Percentiles rank a stretch among this genome's conserved stretches.
phyloP scores from a whole-genome alignment of 2,113 vertebrate species.

The Poeciliopsis prolifica region DNA sequence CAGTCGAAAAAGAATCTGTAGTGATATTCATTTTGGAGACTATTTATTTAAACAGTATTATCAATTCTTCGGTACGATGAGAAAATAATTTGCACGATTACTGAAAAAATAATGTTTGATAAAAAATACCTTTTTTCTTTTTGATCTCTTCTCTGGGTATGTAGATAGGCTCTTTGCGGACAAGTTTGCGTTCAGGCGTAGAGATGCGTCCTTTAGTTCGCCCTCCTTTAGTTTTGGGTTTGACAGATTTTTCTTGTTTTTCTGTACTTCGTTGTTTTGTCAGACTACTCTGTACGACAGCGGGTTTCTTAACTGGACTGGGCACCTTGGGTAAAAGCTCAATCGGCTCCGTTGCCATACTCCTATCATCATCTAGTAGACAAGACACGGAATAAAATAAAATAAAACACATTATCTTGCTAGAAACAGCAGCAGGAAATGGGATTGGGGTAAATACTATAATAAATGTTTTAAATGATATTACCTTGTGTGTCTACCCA shows the following conservation, averaged over 20 bases:
- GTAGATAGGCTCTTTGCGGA: constrained; percentile 91
- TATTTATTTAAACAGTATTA: neutral
- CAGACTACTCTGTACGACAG: constrained; percentile 52
- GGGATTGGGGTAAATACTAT: neutral
- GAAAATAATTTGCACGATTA: neutral
- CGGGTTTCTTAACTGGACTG: constrained; percentile 78
- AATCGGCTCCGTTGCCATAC: constrained; percentile 93
- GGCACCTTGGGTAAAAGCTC: constrained; percentile 88
- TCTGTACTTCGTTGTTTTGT: constrained; percentile 68
- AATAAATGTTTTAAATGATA: constrained; percentile 29
- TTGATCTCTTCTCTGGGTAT: constrained; percentile 94
- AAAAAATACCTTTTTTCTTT: constrained; percentile 95
- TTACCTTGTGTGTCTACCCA: constrained; percentile 98
- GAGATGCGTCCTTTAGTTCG: constrained; percentile 90
- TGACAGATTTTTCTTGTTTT: constrained; percentile 86
- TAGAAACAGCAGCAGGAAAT: neutral
- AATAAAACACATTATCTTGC: neutral
- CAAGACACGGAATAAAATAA: neutral
- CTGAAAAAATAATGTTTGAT: neutral
- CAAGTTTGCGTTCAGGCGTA: constrained; percentile 94
- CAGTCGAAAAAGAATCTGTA: too few relatives aligned
- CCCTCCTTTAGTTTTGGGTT: constrained; percentile 87
- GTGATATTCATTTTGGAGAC: too few relatives aligned
- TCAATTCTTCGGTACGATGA: neutral
- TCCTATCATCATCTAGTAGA: constrained; percentile 93